These are phyloP conservation scores for Corynorhinus townsendii DNA, from an alignment of 2,113 vertebrate species.

Conservation along the genomic window DNA sequence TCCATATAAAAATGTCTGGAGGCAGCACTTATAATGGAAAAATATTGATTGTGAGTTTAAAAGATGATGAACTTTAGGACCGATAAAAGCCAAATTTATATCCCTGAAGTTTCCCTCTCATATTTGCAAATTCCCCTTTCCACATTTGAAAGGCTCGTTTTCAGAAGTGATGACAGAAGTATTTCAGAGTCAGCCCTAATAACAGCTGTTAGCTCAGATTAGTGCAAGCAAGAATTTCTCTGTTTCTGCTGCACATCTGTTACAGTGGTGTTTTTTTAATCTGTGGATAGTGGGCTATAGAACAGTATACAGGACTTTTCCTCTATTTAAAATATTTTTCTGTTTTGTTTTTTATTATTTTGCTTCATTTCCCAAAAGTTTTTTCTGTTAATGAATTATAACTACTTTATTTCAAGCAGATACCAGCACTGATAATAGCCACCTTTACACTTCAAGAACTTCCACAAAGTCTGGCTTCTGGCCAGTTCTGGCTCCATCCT, in stretches of 20 bases:
- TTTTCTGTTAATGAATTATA: neutral
- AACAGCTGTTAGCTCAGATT: conserved; percentile 63
- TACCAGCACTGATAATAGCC: neutral
- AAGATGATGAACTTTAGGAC: conserved; percentile 35
- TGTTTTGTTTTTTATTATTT: conserved; percentile 8
- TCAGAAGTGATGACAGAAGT: conserved; percentile 45
- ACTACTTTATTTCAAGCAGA: neutral
- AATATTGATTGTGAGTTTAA: conserved; percentile 44
- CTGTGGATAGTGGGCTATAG: neutral
- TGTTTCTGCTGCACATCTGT: conserved; percentile 60
- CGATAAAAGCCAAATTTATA: conserved; percentile 7
- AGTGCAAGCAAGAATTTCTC: conserved; percentile 39
- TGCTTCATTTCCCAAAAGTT: conserved; percentile 35
- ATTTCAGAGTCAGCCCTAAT: conserved; percentile 55
- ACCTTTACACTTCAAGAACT: neutral
- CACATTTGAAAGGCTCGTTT: conserved; percentile 50
- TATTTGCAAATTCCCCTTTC: conserved; percentile 51
- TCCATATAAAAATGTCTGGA: neutral
- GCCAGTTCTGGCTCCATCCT: neutral
- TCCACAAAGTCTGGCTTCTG: neutral
- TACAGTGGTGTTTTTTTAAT: neutral
- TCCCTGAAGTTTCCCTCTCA: conserved; percentile 27
- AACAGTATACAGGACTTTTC: neutral
- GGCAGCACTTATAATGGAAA: conserved; percentile 14
- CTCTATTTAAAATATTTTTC: conserved; percentile 13